These are phyloP conservation scores for Nephotettix cincticeps DNA, from an alignment of 1,140 invertebrate genomes.

Conservation along the genomic window DNA sequence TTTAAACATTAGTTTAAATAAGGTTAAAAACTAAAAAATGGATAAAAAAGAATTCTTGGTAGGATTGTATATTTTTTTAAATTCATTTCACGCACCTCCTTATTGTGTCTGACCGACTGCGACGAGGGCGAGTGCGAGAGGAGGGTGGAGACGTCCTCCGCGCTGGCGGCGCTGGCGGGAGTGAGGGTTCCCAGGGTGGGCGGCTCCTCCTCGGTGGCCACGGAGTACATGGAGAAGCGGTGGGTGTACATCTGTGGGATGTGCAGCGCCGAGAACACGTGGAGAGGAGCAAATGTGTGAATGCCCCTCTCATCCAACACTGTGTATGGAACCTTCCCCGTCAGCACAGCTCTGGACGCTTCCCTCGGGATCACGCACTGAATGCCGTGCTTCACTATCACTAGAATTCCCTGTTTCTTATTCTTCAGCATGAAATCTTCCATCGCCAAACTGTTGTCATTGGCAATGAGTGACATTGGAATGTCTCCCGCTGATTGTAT, in stretches of 20 bases:
- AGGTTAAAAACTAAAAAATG: too few relatives aligned
- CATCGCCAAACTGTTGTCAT: slow-evolving; percentile 68
- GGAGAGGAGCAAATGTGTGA: slow-evolving; percentile 71
- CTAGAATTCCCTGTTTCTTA: slow-evolving; percentile 54
- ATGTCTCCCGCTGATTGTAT: slow-evolving; percentile 60
- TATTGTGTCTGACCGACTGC: too few relatives aligned
- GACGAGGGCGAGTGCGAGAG: too few relatives aligned
- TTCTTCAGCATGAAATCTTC: slow-evolving; percentile 69
- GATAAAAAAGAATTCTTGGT: too few relatives aligned
- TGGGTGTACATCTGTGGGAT: slow-evolving; percentile 61
- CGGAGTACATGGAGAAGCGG: slow-evolving; percentile 43
- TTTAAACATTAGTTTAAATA: too few relatives aligned
- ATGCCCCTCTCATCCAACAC: slow-evolving; percentile 75
- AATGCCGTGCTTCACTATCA: slow-evolving; percentile 73
- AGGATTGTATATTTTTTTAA: too few relatives aligned
- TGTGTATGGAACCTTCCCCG: slow-evolving; percentile 72
- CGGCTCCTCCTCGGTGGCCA: slow-evolving; percentile 23
- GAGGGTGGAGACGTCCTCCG: slow-evolving; percentile 25
- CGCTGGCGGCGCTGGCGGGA: slow-evolving; percentile 28
- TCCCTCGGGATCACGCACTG: slow-evolving; percentile 76
- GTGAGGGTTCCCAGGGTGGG: slow-evolving; percentile 11
- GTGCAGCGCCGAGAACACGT: slow-evolving; percentile 68
- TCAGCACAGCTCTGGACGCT: slow-evolving; percentile 67
- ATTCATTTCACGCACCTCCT: too few relatives aligned
- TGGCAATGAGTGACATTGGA: slow-evolving; percentile 60